A percentile compares a stretch with the other conserved stretches of the same genome.
These are phyloP conservation scores for Homarus gammarus DNA, from an alignment of 2,888 invertebrate genomes.

Conservation along the genomic window DNA sequence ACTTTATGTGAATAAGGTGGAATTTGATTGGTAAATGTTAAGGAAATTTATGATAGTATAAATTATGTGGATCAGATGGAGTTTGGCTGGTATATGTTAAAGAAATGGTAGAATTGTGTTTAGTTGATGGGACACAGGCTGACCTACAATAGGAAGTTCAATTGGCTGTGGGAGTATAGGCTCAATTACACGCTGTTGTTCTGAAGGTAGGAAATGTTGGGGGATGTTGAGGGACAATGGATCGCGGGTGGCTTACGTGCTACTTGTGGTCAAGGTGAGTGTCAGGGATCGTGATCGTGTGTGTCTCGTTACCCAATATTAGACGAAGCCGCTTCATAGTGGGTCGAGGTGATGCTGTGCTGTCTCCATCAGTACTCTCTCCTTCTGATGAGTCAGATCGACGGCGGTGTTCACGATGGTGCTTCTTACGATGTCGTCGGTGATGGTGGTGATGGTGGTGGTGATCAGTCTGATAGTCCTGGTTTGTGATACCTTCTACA, in stretches of 20 bases:
- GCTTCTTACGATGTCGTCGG: conserved; percentile 63
- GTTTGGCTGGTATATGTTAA: conserved; percentile 18
- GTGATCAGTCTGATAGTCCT: conserved; percentile 63
- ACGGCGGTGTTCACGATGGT: conserved; percentile 59
- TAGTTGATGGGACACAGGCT: conserved; percentile 16
- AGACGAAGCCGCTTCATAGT: conserved; percentile 73
- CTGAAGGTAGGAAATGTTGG: not conserved
- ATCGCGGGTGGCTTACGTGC: conserved; percentile 56
- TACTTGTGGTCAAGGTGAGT: conserved; percentile 64
- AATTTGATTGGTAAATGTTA: not conserved
- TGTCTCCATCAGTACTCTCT: conserved; percentile 66
- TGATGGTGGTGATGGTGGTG: conserved; percentile 67
- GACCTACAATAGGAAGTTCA: conserved; percentile 31
- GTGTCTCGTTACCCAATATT: conserved; percentile 71
- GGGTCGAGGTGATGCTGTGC: conserved; percentile 54
- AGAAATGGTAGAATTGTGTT: conserved; percentile 13
- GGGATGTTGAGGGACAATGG: conserved; percentile 18
- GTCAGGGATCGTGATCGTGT: conserved; percentile 72
- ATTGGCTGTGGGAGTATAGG: conserved; percentile 24
- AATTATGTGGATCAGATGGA: conserved; percentile 8
- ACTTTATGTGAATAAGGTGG: conserved; percentile 31
- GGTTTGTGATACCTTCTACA: conserved; percentile 69
- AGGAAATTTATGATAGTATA: conserved; percentile 23
- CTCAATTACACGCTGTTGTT: conserved; percentile 16
- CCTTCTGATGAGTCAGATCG: conserved; percentile 72